Evolutionary conservation across 2,797 vertebrate genomes (phyloP).

Genomic region (Semotilus atromaculatus): DNA sequence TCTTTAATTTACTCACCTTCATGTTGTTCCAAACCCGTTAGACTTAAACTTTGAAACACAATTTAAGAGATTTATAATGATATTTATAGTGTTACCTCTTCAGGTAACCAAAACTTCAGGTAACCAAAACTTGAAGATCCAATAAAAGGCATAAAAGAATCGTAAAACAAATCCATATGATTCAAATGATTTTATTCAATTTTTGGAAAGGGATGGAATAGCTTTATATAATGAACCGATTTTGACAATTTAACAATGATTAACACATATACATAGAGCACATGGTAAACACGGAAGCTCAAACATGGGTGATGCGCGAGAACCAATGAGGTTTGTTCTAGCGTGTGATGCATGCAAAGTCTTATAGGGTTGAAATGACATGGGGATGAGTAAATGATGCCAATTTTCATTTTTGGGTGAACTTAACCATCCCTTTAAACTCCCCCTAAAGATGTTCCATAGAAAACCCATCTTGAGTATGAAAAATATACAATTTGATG

Average conservation of each 20-base stretch:
- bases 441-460: neutral
- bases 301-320: neutral
- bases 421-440: neutral
- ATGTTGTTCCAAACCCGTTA: neutral
- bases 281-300: neutral
- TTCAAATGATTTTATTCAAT: neutral
- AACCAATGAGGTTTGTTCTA: neutral
- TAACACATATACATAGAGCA: neutral
- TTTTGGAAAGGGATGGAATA: neutral
- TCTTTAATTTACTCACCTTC: neutral
- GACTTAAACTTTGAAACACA: neutral
- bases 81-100: too few species aligned
- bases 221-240: neutral
- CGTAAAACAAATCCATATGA: neutral
- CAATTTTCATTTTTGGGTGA: neutral
- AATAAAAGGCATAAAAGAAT: neutral
- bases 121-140: neutral
- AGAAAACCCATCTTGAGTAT: neutral
- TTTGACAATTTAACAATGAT: neutral
- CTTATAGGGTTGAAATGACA: neutral
- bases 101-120: neutral
- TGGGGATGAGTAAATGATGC: neutral
- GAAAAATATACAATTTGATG: neutral
- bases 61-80: neutral
- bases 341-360: neutral